Base-by-base conservation (phyloP, 2,797 vertebrate species). In the Todus mexicanus region DNA sequence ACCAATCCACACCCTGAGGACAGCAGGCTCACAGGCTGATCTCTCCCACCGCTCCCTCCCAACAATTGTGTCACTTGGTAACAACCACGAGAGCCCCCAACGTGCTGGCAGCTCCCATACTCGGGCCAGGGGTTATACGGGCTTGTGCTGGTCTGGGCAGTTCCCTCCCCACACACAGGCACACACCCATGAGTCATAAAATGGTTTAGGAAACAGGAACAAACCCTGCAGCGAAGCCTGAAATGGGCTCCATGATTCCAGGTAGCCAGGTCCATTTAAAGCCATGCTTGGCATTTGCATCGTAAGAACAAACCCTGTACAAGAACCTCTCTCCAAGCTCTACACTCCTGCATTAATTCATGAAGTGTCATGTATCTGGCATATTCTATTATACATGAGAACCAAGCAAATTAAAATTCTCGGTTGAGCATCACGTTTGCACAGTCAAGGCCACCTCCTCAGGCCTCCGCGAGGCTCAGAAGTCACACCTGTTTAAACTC, bases 281-380 rank as follows among this genome's bases (percentile, higher is more conserved):
- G 68, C 80, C 75, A 73, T 23, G 78, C 88, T 80, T 53, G 50
- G 63, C 68, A 87, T 93, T 96, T 96, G 93, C 92, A 56, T 82
- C 11, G 5, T 40, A 50, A 87, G 82, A 85, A 85, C 92, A 92
- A 94, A 93, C 19, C 84, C 94, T 33, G 84, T 63, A 61, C 35
- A 47, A 79, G 83, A 70, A 27, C 50, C 51, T 78, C 84, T 56
- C 84, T 57, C 25, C 56, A 1, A 72, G 69, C 71, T 79, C 89
- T 37, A 27, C 15, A 9, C 53, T 78, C 79, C 27, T 92, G 86
- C 96, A 97, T 96, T 94, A 94, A 96, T 96, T 92, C 94, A 89
- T 95, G 87, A 95, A 93, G 85, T 89, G 91, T 89, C 92, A 89
- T 84, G 78, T 92, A 87, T 66, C 84, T 6, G 29, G 84, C 16